phyloP scores from a whole-genome alignment of 2,797 vertebrate genomes.

The Clarias fuscus region DNA sequence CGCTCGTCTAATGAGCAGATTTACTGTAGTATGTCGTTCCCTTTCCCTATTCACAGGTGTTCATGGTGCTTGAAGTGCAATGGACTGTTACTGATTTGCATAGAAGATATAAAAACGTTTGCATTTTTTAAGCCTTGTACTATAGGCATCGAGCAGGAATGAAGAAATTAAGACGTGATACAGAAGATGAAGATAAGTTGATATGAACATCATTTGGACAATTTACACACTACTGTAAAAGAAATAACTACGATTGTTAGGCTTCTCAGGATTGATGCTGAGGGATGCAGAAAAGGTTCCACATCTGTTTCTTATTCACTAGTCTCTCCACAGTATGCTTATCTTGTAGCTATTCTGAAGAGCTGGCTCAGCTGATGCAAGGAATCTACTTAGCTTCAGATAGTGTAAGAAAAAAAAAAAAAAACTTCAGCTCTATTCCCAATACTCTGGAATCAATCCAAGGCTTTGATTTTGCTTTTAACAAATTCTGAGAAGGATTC shows the following conservation, averaged over 20 bases:
- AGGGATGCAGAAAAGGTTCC: background rate
- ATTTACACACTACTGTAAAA: background rate
- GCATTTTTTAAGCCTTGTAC: background rate
- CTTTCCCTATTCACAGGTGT: background rate
- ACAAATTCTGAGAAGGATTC: too few species aligned
- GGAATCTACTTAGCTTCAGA: background rate
- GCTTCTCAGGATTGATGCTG: background rate
- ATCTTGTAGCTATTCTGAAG: background rate
- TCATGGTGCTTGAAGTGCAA: background rate
- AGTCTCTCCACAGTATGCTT: background rate
- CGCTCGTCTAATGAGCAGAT: background rate
- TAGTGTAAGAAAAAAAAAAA: background rate
- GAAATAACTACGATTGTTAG: background rate
- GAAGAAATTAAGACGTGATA: background rate
- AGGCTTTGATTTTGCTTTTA: background rate
- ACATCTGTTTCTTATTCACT: background rate
- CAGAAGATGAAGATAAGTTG: background rate
- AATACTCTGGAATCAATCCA: background rate
- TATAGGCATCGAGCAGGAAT: background rate
- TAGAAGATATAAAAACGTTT: slow-evolving; percentile 4
- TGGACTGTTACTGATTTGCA: slow-evolving; percentile 21
- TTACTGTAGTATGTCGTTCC: background rate
- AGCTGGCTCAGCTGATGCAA: background rate
- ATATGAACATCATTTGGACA: background rate
- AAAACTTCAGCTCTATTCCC: background rate